Conservation (phyloP, 2,888 invertebrate genomes). For the Drosophila neonasuta region DNA sequence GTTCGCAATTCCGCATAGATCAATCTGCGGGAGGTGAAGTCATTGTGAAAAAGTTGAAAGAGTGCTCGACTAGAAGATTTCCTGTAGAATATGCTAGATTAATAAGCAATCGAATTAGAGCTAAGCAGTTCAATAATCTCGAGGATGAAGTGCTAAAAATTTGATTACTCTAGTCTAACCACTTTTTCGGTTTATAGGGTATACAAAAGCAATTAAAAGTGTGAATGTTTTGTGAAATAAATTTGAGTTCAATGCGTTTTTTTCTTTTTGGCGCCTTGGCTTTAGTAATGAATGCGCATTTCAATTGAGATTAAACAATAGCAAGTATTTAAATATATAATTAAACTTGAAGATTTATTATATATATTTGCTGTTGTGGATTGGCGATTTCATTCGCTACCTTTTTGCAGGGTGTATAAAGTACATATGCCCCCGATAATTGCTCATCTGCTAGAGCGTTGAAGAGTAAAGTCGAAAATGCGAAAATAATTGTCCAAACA, state of each 20-base stretch:
- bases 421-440: background rate
- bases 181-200: slow-evolving; percentile 3
- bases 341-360: slow-evolving; percentile 11
- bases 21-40: slow-evolving; percentile 9
- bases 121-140: no score
- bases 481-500: slow-evolving; percentile 17
- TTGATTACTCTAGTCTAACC: background rate
- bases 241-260: slow-evolving; percentile 8
- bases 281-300: slow-evolving; percentile 18
- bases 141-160: background rate
- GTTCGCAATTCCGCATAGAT: slow-evolving; percentile 37
- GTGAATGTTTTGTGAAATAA: background rate
- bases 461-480: slow-evolving; percentile 17
- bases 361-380: background rate
- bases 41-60: background rate
- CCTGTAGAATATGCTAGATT: background rate
- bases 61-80: background rate
- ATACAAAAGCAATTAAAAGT: background rate
- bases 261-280: slow-evolving; percentile 13
- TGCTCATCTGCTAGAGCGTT: background rate
- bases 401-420: background rate
- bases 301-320: slow-evolving; percentile 20
- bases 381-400: slow-evolving; percentile 1
- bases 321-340: slow-evolving; percentile 20
- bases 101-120: background rate